These are phyloP conservation scores for Ibycter americanus DNA, from an alignment of 2,797 vertebrate genomes.

Conservation along the genomic window DNA sequence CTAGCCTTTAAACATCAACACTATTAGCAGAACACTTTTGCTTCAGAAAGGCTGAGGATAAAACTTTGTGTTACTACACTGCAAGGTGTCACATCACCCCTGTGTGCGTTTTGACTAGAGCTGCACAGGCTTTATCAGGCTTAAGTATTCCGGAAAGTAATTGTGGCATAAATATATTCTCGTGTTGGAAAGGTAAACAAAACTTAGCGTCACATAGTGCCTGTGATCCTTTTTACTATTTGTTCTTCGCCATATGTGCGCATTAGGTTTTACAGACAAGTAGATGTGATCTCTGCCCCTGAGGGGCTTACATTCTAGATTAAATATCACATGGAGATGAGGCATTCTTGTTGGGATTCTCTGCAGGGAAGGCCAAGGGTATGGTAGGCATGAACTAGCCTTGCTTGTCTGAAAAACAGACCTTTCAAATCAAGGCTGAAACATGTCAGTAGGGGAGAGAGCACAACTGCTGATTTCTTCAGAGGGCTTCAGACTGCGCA, in stretches of 20 bases:
- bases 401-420: background rate
- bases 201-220: background rate
- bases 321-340: conserved; percentile 48
- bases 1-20: background rate
- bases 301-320: conserved; percentile 19
- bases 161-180: background rate
- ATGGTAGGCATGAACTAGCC: background rate
- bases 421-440: background rate
- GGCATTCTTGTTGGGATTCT: background rate
- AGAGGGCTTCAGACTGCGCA: background rate
- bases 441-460: background rate
- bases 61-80: background rate
- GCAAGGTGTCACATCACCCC: background rate
- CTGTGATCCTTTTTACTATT: conserved; percentile 50
- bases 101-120: background rate
- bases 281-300: conserved; percentile 52
- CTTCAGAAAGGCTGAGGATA: background rate
- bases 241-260: conserved; percentile 60
- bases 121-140: background rate
- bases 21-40: background rate
- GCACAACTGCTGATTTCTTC: background rate
- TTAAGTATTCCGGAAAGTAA: background rate
- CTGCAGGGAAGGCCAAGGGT: conserved; percentile 12
- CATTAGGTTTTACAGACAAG: conserved; percentile 47
- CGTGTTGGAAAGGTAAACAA: conserved; percentile 1